phyloP scores from a whole-genome alignment of 2,888 invertebrate genomes.

The Tachina lurida region DNA sequence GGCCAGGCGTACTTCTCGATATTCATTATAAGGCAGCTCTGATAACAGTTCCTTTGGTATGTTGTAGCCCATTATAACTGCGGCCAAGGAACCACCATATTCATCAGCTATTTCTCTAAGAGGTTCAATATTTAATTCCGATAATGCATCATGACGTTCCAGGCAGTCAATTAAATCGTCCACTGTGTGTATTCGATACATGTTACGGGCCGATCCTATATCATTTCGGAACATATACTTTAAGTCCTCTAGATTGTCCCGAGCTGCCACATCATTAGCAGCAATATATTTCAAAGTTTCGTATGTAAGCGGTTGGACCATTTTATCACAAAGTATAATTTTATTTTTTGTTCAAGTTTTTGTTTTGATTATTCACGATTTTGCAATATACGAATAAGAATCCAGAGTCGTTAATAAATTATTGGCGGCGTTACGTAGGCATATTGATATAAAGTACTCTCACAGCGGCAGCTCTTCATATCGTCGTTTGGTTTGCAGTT shows the following conservation, averaged over 20 bases:
- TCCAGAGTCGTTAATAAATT: too few relatives aligned
- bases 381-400: not conserved
- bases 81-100: conserved; percentile 68
- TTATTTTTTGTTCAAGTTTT: not conserved
- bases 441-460: too few relatives aligned
- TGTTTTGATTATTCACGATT: not conserved
- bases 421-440: too few relatives aligned
- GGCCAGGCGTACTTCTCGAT: conserved; percentile 75
- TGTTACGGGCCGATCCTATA: conserved; percentile 76
- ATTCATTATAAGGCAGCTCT: conserved; percentile 71
- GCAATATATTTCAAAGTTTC: conserved; percentile 76
- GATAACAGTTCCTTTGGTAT: conserved; percentile 46
- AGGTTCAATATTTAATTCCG: conserved; percentile 76
- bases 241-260: conserved; percentile 72
- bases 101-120: conserved; percentile 72
- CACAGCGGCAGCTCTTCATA: not conserved
- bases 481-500: too few relatives aligned
- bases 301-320: conserved; percentile 73
- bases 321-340: not conserved
- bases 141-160: conserved; percentile 77
- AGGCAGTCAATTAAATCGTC: conserved; percentile 78
- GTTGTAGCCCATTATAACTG: conserved; percentile 73
- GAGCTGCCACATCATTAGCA: conserved; percentile 46
- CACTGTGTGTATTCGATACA: conserved; percentile 74
- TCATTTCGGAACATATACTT: conserved; percentile 75